Percentiles rank a stretch among this genome's conserved stretches.
Conservation (phyloP, 1,140 invertebrate species). For the Nephila pilipes region DNA sequence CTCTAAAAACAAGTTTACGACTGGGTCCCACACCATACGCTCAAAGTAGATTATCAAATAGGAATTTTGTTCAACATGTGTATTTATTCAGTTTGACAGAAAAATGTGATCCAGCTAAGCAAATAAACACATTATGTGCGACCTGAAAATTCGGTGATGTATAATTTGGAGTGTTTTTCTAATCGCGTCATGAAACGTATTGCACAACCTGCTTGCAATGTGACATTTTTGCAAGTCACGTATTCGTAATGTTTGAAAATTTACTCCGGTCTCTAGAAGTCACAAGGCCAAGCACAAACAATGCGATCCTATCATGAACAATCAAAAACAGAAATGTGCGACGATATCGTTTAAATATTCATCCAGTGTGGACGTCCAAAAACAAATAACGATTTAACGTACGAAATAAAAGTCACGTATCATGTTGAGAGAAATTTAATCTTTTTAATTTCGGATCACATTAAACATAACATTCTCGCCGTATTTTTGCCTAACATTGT, state of each 20-base stretch:
- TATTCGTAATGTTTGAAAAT: neutral
- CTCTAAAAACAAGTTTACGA: neutral
- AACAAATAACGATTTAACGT: no score
- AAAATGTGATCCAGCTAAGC: neutral
- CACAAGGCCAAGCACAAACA: neutral
- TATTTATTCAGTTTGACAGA: neutral
- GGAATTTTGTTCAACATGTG: neutral
- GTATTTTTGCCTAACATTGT: no score
- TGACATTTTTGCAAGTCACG: neutral
- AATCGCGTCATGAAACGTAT: neutral
- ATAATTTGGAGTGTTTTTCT: neutral
- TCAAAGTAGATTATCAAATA: neutral
- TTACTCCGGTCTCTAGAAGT: neutral
- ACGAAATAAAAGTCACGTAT: no score
- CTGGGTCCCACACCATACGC: neutral
- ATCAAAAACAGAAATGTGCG: no score
- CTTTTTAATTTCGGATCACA: no score
- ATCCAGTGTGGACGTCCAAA: no score
- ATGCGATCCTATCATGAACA: no score
- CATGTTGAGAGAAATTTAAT: no score
- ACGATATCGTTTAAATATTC: no score
- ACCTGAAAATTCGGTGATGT: neutral
- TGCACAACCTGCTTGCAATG: neutral
- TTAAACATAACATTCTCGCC: no score
- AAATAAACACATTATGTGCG: neutral